Evolutionary conservation across 2,888 invertebrate genomes (phyloP).

Genomic region (Pristionchus japonicus): DNA sequence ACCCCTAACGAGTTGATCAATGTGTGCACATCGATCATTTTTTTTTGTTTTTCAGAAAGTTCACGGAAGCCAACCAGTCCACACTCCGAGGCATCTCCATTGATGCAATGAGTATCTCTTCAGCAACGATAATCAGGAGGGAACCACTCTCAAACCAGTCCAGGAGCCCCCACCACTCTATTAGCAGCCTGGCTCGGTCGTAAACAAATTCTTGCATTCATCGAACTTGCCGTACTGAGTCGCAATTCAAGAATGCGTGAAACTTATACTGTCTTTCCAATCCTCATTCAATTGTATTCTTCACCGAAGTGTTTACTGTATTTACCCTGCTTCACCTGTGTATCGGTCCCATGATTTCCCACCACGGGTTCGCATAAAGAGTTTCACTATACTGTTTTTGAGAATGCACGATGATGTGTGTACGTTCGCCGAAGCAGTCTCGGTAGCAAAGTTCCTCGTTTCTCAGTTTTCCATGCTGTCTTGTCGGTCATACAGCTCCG

Average conservation of each 20-base stretch:
- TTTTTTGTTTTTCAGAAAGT: conserved; percentile 31
- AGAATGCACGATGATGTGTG: not conserved
- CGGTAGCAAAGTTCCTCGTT: not conserved
- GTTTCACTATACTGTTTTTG: too few relatives aligned
- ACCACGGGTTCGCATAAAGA: not conserved
- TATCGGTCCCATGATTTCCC: too few relatives aligned
- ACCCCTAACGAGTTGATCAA: too few relatives aligned
- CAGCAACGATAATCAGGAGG: conserved; percentile 35
- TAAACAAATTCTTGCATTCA: not conserved
- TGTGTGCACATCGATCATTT: too few relatives aligned
- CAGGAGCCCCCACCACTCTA: conserved; percentile 22
- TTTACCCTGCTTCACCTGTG: too few relatives aligned
- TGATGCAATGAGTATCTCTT: conserved; percentile 29
- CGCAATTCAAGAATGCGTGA: too few relatives aligned
- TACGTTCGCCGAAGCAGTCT: too few relatives aligned
- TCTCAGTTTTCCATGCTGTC: too few relatives aligned
- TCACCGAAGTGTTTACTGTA: too few relatives aligned
- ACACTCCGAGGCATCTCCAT: not conserved
- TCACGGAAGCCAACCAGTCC: not conserved
- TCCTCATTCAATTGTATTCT: too few relatives aligned
- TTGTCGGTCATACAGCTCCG: not conserved
- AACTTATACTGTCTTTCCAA: too few relatives aligned
- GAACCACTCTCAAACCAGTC: conserved; percentile 12
- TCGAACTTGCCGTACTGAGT: too few relatives aligned
- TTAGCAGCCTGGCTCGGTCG: not conserved